These are phyloP conservation scores for Poecilia wingei DNA, from an alignment of 2,797 vertebrate species.

Conservation along the genomic window DNA sequence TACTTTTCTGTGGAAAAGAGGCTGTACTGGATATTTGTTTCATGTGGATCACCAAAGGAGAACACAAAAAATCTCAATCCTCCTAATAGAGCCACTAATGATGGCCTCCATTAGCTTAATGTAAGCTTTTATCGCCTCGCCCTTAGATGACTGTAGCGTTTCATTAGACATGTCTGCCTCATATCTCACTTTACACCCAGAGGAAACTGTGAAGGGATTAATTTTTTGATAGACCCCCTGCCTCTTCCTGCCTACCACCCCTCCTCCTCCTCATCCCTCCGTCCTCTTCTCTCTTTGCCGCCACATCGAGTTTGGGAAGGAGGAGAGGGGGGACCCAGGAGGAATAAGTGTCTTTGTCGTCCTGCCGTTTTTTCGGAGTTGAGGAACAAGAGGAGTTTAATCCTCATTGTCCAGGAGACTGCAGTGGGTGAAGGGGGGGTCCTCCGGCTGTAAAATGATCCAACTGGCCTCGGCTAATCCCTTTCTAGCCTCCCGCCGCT, in stretches of 20 bases:
- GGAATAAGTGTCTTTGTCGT: slow-evolving; percentile 82
- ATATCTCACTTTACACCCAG: slow-evolving; percentile 82
- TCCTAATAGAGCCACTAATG: slow-evolving; percentile 73
- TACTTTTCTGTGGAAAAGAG: neutral
- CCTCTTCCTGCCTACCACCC: slow-evolving; percentile 59
- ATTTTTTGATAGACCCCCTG: slow-evolving; percentile 81
- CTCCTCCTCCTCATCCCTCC: slow-evolving; percentile 36
- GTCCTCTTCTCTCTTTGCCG: slow-evolving; percentile 50
- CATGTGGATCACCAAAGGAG: slow-evolving; percentile 59
- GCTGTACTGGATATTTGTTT: slow-evolving; percentile 44
- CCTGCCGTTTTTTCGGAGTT: slow-evolving; percentile 81
- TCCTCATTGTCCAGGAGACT: slow-evolving; percentile 85
- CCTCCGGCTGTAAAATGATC: slow-evolving; percentile 94
- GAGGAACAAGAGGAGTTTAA: slow-evolving; percentile 87
- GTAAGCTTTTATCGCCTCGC: slow-evolving; percentile 70
- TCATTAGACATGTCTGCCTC: slow-evolving; percentile 79
- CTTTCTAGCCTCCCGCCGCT: slow-evolving; percentile 87
- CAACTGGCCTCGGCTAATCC: slow-evolving; percentile 96
- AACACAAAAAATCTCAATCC: slow-evolving; percentile 56
- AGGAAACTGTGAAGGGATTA: slow-evolving; percentile 82
- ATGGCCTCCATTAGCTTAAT: slow-evolving; percentile 74
- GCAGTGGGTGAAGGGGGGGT: slow-evolving; percentile 76
- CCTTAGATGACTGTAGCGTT: slow-evolving; percentile 77
- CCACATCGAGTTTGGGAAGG: slow-evolving; percentile 46
- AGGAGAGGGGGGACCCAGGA: slow-evolving; percentile 66